These are phyloP conservation scores for Phoeniculus purpureus DNA, from an alignment of 2,797 vertebrate genomes.

Conservation along the genomic window DNA sequence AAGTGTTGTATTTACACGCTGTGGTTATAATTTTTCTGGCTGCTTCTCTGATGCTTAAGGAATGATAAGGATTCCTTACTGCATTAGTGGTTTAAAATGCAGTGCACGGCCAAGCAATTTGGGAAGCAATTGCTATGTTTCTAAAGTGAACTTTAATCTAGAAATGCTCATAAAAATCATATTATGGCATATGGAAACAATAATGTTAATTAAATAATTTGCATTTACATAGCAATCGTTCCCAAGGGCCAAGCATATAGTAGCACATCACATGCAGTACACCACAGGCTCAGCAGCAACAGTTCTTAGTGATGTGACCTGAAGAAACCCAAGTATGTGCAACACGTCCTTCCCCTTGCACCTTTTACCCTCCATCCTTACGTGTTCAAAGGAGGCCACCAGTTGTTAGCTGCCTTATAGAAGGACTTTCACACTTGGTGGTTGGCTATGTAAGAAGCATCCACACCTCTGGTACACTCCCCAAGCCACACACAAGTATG, in stretches of 20 bases:
- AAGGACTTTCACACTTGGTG: background rate
- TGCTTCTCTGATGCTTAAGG: constrained; percentile 34
- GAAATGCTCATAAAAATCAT: constrained; percentile 70
- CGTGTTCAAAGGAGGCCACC: background rate
- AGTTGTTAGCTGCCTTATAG: background rate
- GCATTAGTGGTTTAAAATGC: constrained; percentile 43
- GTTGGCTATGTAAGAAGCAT: background rate
- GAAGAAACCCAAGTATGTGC: background rate
- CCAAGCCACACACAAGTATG: background rate
- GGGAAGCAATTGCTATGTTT: constrained; percentile 47
- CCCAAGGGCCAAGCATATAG: constrained; percentile 48
- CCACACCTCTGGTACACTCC: background rate
- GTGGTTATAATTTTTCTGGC: background rate
- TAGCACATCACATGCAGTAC: constrained; percentile 39
- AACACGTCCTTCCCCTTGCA: background rate
- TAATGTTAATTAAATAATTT: constrained; percentile 73
- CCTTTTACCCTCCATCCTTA: background rate
- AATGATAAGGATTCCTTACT: constrained; percentile 48
- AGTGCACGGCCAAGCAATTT: constrained; percentile 51
- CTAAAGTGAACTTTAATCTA: constrained; percentile 69
- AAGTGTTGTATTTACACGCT: constrained; percentile 34
- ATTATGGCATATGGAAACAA: constrained; percentile 66
- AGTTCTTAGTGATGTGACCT: constrained; percentile 5
- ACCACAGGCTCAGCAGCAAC: background rate
- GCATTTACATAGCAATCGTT: constrained; percentile 63